phyloP scores from a whole-genome alignment of 2,113 vertebrate genomes.

The Cyphomyrus plagiostoma region DNA sequence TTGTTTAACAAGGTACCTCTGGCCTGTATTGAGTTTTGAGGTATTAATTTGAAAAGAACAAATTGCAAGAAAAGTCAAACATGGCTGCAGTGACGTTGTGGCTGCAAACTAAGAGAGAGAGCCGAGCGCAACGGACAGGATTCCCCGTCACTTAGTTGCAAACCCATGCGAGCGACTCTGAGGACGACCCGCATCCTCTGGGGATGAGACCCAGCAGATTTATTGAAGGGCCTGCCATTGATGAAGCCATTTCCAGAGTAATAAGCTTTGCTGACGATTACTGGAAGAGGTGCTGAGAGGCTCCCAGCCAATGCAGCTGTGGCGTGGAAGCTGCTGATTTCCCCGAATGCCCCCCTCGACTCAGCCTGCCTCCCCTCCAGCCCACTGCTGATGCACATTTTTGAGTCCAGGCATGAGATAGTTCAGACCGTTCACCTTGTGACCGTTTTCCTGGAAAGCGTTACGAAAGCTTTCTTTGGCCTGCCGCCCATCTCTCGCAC shows the following conservation, averaged over 20 bases:
- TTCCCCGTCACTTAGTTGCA: neutral
- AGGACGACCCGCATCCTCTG: neutral
- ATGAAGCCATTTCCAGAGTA: slow-evolving; percentile 6
- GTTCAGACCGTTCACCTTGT: neutral
- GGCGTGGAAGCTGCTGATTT: slow-evolving; percentile 28
- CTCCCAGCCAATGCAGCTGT: slow-evolving; percentile 23
- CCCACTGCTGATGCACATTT: neutral
- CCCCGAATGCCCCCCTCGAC: slow-evolving; percentile 19
- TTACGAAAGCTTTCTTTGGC: slow-evolving; percentile 9
- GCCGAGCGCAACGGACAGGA: neutral
- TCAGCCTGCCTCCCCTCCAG: neutral
- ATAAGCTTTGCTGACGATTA: slow-evolving; percentile 24
- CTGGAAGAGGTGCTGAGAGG: slow-evolving; percentile 30
- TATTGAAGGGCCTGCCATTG: neutral
- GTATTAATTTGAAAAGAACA: neutral
- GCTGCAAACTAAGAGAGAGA: neutral
- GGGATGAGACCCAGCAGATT: neutral
- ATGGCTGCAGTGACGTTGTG: neutral
- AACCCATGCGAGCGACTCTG: neutral
- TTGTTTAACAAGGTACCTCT: neutral
- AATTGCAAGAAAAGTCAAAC: neutral
- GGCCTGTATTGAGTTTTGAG: neutral
- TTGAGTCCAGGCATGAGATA: neutral
- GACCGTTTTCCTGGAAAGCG: slow-evolving; percentile 15
- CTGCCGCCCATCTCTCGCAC: neutral